Evolutionary conservation across 2,113 vertebrate genomes (phyloP), one percentile per base, ranked within the genome.

Genomic region (Cyanocitta stelleri): DNA sequence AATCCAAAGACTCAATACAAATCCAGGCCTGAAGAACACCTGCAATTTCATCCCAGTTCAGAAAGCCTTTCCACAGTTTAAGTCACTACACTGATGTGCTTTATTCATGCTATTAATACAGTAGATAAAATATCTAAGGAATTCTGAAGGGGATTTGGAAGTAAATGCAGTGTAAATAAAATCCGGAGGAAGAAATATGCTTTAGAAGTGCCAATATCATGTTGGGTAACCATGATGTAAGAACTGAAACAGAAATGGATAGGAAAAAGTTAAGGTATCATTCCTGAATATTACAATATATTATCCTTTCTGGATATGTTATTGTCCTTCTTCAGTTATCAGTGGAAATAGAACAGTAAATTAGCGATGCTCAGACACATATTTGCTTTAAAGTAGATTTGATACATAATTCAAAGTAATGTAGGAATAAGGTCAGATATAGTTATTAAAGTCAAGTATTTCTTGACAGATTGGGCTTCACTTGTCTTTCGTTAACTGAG

Each of bases 151-250:
- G 30, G 11, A 23, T 69, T 84, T 74, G 55, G 32, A 51, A 81
- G 48, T 54, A 52, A 77, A 78, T 27, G 18, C 11, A 85, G 37
- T 8, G 20, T 24, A 51, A 55, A 78, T 52, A 79, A 90, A 67
- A 71, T 59, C 56, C 7, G 2, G 11, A 35, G 20, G 13, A 75
- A 81, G 90, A 85, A 48, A 37, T 1, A 19, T 0, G 0, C 56
- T 75, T 72, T 39, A 18, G 32, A 56, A 71, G 12, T 10, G 20
- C n/a, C 33, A 37, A 33, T 68, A 43, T n/a, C 59, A 27, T 27
- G 13, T 19, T 58, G 22, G 21, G 24, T 87, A 52, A 62, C 10
- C n/a, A 19, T 29, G 59, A 61, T 26, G 10, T 55, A 66, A 75
- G 44, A 71, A 85, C 5, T n/a, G 59, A 69, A 84, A 87, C 26